Conservation (phyloP, 2,113 vertebrate species). For the Notiomystis cincta region DNA sequence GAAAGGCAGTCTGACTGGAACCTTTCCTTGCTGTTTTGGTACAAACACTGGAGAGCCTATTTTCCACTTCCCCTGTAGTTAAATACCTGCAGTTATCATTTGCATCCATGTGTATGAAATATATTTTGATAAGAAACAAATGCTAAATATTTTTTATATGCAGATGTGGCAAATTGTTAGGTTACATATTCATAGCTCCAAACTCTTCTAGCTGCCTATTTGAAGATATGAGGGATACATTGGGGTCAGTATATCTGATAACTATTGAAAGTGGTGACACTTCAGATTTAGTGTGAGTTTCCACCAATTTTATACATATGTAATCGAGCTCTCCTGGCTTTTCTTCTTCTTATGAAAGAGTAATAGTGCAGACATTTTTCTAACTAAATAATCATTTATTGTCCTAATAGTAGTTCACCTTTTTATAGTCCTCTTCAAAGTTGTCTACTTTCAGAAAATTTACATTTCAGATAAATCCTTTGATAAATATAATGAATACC, state of each 20-base stretch:
- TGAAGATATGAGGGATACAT: not conserved
- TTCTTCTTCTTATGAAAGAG: not conserved
- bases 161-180: not conserved
- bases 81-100: not conserved
- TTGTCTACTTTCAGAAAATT: not conserved
- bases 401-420: not conserved
- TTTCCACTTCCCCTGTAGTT: not conserved
- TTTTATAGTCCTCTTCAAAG: not conserved
- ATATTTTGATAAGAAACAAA: not conserved
- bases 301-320: not conserved
- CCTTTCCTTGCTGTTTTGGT: not conserved
- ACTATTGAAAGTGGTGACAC: not conserved
- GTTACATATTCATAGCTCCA: not conserved
- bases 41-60: not conserved
- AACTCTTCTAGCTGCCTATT: not conserved
- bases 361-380: not conserved
- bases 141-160: not conserved
- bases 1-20: not conserved
- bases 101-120: not conserved
- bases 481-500: not conserved
- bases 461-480: not conserved
- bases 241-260: not conserved
- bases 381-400: not conserved
- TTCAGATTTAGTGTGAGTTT: not conserved
- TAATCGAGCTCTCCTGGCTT: not conserved